Evolutionary conservation across 2,113 vertebrate genomes (phyloP).

Genomic region (Hemicordylus capensis): DNA sequence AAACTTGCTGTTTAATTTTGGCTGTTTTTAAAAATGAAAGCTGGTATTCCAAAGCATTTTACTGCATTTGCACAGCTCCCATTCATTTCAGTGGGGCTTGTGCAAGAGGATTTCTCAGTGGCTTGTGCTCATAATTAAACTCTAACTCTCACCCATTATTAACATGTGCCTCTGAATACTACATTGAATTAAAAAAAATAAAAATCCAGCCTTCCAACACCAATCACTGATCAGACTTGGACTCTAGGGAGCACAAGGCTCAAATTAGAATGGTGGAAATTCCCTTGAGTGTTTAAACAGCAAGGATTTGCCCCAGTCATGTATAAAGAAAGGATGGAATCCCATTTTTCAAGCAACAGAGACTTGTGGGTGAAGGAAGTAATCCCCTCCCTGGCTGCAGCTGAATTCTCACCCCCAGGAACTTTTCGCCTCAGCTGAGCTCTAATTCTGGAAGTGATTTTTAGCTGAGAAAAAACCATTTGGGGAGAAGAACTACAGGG

Average conservation of each 20-base stretch:
- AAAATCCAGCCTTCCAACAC: no score
- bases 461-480: not conserved
- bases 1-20: not conserved
- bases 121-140: not conserved
- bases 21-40: not conserved
- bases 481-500: not conserved
- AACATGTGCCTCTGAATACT: not conserved
- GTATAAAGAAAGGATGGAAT: not conserved
- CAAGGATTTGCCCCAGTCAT: not conserved
- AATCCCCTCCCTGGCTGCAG: not conserved
- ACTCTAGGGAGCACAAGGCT: not conserved
- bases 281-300: not conserved
- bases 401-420: not conserved
- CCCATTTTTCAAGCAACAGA: not conserved
- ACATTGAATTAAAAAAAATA: not conserved
- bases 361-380: not conserved
- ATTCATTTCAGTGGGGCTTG: not conserved
- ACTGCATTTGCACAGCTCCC: not conserved
- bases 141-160: not conserved
- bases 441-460: not conserved
- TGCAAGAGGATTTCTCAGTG: not conserved
- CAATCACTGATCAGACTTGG: not conserved
- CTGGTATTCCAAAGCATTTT: not conserved
- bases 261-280: not conserved
- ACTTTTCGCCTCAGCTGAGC: not conserved